These are phyloP conservation scores for Characodon lateralis DNA, from an alignment of 2,797 vertebrate species.

Conservation along the genomic window DNA sequence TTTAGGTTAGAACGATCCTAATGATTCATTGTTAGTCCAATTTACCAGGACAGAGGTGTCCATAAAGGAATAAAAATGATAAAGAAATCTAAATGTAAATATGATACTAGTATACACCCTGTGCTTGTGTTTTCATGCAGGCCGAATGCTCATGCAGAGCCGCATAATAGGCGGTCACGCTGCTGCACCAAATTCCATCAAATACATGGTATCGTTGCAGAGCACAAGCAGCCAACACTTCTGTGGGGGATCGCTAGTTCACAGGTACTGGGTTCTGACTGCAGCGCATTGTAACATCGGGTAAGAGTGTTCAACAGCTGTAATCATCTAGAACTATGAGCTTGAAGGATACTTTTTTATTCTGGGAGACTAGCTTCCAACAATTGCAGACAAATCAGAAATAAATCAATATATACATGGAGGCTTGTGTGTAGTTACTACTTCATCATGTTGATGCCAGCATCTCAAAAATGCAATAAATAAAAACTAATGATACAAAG, in stretches of 20 bases:
- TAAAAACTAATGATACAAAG: no score
- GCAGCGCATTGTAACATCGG: slow-evolving; percentile 82
- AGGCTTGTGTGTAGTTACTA: no score
- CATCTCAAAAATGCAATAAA: no score
- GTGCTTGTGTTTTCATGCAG: slow-evolving; percentile 59
- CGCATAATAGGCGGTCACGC: slow-evolving; percentile 80
- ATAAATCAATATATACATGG: no score
- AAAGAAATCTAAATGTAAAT: neutral
- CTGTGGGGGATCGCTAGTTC: slow-evolving; percentile 77
- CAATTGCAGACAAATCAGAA: no score
- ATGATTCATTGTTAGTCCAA: neutral
- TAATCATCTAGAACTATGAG: neutral
- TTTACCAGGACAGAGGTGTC: neutral
- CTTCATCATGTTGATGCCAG: no score
- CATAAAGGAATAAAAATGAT: neutral
- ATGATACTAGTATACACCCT: neutral
- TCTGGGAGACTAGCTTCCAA: no score
- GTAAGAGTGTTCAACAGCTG: slow-evolving; percentile 51
- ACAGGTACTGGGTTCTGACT: slow-evolving; percentile 80
- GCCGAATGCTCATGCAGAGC: slow-evolving; percentile 51
- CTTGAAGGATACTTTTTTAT: neutral
- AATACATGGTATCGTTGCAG: slow-evolving; percentile 83
- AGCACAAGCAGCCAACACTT: slow-evolving; percentile 75
- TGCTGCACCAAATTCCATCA: slow-evolving; percentile 75
- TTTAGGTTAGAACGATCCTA: neutral